phyloP scores from a whole-genome alignment of 2,888 invertebrate genomes.

The Schrankia costaestrigalis region DNA sequence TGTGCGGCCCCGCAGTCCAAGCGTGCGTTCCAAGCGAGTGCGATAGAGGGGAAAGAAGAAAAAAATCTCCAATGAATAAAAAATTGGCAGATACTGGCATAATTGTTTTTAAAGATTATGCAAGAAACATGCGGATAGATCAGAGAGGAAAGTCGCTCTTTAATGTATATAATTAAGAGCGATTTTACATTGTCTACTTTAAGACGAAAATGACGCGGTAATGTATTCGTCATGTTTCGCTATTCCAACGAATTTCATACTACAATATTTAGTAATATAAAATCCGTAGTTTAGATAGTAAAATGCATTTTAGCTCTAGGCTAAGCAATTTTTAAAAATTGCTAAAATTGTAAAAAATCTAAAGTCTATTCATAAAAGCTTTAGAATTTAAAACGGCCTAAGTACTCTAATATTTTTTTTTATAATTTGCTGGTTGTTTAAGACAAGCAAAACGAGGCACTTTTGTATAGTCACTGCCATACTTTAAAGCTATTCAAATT shows the following conservation, averaged over 20 bases:
- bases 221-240: constrained; percentile 22
- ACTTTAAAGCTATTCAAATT: no score
- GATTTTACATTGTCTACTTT: constrained; percentile 30
- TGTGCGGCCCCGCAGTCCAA: constrained; percentile 75
- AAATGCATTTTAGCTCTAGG: constrained; percentile 40
- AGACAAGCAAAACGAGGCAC: background rate
- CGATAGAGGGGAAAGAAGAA: constrained; percentile 76
- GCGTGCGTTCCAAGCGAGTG: constrained; percentile 81
- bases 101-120: constrained; percentile 35
- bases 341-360: constrained; percentile 28
- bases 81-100: constrained; percentile 39
- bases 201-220: constrained; percentile 23
- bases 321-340: constrained; percentile 38
- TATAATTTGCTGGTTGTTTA: background rate
- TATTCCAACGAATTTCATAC: constrained; percentile 26
- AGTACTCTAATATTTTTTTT: constrained; percentile 16
- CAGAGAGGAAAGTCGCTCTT: constrained; percentile 33
- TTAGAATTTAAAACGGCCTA: constrained; percentile 19
- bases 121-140: constrained; percentile 59
- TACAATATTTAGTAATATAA: constrained; percentile 17
- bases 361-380: constrained; percentile 27
- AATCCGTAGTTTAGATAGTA: constrained; percentile 19
- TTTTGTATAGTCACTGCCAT: constrained; percentile 5
- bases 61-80: constrained; percentile 73
- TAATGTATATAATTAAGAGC: constrained; percentile 27